Conservation (phyloP, 1,140 invertebrate genomes). For the Idris sp. region DNA sequence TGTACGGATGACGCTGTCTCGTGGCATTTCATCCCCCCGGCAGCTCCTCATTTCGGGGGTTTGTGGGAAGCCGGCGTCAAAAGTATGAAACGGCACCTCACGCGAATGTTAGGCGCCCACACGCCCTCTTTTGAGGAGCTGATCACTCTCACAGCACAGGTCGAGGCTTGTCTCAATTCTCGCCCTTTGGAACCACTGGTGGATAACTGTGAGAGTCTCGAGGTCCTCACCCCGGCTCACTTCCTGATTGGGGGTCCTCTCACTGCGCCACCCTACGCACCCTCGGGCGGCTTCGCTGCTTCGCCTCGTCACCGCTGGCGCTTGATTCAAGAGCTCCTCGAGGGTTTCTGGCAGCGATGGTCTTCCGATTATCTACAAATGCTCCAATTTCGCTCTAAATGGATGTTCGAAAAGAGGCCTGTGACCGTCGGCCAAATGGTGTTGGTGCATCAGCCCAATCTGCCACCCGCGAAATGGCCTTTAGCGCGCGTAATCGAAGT, state of each 20-base stretch:
- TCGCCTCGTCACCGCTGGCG: not conserved
- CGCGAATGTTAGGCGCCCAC: not conserved
- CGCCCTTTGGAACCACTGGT: too few relatives aligned
- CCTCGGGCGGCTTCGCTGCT: not conserved
- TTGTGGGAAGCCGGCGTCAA: too few relatives aligned
- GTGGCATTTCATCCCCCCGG: too few relatives aligned
- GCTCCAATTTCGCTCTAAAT: not conserved
- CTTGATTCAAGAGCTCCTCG: not conserved
- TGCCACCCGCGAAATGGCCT: too few relatives aligned
- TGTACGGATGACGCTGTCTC: not conserved
- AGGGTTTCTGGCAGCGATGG: not conserved
- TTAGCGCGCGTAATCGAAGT: too few relatives aligned
- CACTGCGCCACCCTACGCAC: not conserved
- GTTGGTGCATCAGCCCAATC: too few relatives aligned
- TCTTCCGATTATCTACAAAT: too few relatives aligned
- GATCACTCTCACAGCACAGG: not conserved
- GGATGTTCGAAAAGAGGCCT: not conserved
- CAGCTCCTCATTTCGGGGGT: too few relatives aligned
- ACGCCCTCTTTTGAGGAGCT: conserved; percentile 5
- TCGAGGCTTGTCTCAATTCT: too few relatives aligned
- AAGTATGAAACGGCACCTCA: not conserved
- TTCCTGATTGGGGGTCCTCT: conserved; percentile 1
- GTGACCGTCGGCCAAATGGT: too few relatives aligned
- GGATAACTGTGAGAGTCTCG: too few relatives aligned
- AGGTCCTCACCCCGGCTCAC: too few relatives aligned